phyloP scores from a whole-genome alignment of 1,140 invertebrate species.

The Penaeus vannamei region DNA sequence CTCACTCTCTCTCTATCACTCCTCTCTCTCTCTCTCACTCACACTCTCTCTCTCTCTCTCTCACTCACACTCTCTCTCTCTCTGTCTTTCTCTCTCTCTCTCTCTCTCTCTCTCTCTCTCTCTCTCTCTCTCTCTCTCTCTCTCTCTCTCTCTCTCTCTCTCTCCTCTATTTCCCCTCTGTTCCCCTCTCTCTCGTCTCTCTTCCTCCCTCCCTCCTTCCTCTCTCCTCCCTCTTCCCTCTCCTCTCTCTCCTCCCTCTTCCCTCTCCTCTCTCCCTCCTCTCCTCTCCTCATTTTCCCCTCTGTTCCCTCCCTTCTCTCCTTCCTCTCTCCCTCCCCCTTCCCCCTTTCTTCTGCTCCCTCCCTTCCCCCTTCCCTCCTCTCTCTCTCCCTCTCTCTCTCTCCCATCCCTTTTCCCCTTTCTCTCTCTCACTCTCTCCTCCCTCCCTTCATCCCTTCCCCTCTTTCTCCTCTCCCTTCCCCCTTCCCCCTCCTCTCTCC shows the following conservation, averaged over 20 bases:
- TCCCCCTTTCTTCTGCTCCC: neutral
- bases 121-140: neutral
- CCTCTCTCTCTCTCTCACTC: too few relatives aligned
- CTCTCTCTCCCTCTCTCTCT: neutral
- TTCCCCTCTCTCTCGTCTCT: neutral
- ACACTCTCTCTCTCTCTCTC: neutral
- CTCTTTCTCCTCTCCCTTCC: neutral
- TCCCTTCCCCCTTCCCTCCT: neutral
- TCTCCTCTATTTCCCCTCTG: neutral
- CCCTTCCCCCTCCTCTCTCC: neutral
- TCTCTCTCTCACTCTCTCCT: neutral
- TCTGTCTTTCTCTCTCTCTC: neutral
- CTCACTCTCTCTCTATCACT: slow-evolving; percentile 14
- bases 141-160: neutral
- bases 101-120: neutral
- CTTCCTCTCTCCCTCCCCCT: neutral
- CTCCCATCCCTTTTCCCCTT: neutral
- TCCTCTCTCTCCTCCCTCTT: neutral
- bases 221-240: neutral
- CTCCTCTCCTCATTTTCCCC: slow-evolving; percentile 3
- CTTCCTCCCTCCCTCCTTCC: neutral
- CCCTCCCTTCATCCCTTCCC: neutral
- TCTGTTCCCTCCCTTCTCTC: neutral
- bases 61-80: neutral
- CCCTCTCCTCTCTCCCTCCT: neutral